phyloP scores from a whole-genome alignment of 2,797 vertebrate genomes.

The Pipistrellus pipistrellus region DNA sequence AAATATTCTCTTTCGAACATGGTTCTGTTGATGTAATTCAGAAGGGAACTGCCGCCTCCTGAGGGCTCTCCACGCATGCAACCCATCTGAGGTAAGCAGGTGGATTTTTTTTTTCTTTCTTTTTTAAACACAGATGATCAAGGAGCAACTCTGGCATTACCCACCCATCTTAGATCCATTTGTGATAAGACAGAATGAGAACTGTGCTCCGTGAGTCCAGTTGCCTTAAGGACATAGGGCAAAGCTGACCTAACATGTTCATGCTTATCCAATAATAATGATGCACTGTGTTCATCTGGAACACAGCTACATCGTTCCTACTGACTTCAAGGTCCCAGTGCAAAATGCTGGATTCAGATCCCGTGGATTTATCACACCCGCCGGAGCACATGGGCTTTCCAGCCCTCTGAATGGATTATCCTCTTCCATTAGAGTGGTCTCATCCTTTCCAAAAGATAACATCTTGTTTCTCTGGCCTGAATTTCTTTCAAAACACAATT shows the following conservation, averaged over 20 bases:
- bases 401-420: slow-evolving; percentile 68
- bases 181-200: not conserved
- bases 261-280: slow-evolving; percentile 75
- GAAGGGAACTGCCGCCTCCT: not conserved
- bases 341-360: slow-evolving; percentile 67
- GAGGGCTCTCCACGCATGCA: fast-evolving
- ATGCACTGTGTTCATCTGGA: slow-evolving; percentile 81
- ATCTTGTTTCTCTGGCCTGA: slow-evolving; percentile 75
- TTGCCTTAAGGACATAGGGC: slow-evolving; percentile 69
- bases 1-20: slow-evolving; percentile 21
- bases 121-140: slow-evolving; percentile 5
- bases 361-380: slow-evolving; percentile 81
- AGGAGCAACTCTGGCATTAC: not conserved
- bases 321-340: slow-evolving; percentile 81
- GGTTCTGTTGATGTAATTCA: not conserved
- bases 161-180: not conserved
- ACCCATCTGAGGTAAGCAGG: not conserved
- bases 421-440: slow-evolving; percentile 67
- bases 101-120: not conserved
- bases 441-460: slow-evolving; percentile 83
- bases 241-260: slow-evolving; percentile 81
- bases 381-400: slow-evolving; percentile 69
- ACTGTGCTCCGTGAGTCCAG: slow-evolving; percentile 1
- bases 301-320: slow-evolving; percentile 76
- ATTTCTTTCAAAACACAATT: slow-evolving; percentile 77